A percentile compares a stretch with the other conserved stretches of the same genome.
Evolutionary conservation across 2,797 vertebrate genomes (phyloP).

Genomic region (Phrynocephalus forsythii): DNA sequence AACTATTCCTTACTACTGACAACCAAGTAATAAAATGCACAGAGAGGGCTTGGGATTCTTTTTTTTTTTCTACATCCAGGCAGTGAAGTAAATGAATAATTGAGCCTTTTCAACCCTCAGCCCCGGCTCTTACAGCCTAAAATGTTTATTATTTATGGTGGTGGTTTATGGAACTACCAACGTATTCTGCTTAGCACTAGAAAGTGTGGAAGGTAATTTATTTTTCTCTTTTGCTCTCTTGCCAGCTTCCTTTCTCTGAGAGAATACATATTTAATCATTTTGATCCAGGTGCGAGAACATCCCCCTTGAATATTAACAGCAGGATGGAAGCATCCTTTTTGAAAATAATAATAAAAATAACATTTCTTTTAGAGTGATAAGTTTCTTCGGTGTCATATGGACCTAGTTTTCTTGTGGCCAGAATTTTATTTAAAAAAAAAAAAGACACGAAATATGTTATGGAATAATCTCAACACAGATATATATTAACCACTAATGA

Average conservation of each 20-base stretch:
- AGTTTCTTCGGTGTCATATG: not conserved
- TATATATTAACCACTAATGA: too few species aligned
- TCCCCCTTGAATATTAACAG: slow-evolving; percentile 13
- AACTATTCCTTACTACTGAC: not conserved
- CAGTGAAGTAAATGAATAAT: slow-evolving; percentile 30
- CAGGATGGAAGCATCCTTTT: not conserved
- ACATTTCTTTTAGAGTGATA: slow-evolving; percentile 6
- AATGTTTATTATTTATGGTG: slow-evolving; percentile 39
- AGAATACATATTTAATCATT: not conserved
- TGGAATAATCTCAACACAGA: not conserved
- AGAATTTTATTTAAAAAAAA: not conserved
- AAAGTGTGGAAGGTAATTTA: not conserved
- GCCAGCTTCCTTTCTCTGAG: not conserved
- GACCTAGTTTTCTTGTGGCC: too few species aligned
- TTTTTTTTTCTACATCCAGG: not conserved
- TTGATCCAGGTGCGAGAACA: not conserved
- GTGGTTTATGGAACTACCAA: slow-evolving; percentile 29
- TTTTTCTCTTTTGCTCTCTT: slow-evolving; percentile 21
- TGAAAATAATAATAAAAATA: not conserved
- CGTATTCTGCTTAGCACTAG: not conserved
- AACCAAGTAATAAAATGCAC: not conserved
- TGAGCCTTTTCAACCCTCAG: slow-evolving; percentile 30
- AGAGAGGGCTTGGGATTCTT: not conserved
- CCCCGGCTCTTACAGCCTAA: not conserved
- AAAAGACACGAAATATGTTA: not conserved